Evolutionary conservation across 2,888 invertebrate species (phyloP).

Genomic region (Adelphocoris suturalis): DNA sequence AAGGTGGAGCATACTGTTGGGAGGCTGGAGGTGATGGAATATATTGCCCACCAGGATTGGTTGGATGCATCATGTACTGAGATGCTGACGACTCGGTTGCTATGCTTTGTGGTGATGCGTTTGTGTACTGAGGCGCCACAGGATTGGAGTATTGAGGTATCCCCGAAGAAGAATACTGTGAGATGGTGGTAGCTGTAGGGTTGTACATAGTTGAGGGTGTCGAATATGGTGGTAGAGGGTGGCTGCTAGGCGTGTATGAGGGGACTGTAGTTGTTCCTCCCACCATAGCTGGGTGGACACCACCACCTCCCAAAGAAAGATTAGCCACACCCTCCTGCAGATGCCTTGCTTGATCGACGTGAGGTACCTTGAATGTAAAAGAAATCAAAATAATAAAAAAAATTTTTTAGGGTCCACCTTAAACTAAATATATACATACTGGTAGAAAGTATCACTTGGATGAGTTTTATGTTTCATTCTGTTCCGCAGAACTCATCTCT

Average conservation of each 20-base stretch:
- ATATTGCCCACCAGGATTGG: conserved; percentile 6
- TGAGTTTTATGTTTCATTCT: no score
- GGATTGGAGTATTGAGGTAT: conserved; percentile 32
- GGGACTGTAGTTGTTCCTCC: conserved; percentile 79
- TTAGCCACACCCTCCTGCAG: conserved; percentile 13
- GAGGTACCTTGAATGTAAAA: not conserved
- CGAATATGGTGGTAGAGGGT: conserved; percentile 67
- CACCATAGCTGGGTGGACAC: conserved; percentile 80
- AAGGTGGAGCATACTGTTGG: not conserved
- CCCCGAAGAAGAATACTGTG: conserved; percentile 28
- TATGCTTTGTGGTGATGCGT: conserved; percentile 46
- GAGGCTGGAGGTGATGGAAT: conserved; percentile 6
- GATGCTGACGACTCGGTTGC: conserved; percentile 40
- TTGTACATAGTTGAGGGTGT: not conserved
- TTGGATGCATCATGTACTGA: conserved; percentile 53
- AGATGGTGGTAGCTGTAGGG: not conserved
- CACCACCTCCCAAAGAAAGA: not conserved
- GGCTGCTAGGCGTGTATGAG: conserved; percentile 43
- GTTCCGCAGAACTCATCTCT: no score
- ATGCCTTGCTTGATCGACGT: not conserved
- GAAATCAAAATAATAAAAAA: no score
- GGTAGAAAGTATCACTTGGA: no score
- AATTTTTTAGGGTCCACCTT: no score
- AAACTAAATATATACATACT: no score
- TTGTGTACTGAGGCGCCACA: conserved; percentile 56